phyloP scores from a whole-genome alignment of 2,797 vertebrate genomes.

The Botia almorhae region DNA sequence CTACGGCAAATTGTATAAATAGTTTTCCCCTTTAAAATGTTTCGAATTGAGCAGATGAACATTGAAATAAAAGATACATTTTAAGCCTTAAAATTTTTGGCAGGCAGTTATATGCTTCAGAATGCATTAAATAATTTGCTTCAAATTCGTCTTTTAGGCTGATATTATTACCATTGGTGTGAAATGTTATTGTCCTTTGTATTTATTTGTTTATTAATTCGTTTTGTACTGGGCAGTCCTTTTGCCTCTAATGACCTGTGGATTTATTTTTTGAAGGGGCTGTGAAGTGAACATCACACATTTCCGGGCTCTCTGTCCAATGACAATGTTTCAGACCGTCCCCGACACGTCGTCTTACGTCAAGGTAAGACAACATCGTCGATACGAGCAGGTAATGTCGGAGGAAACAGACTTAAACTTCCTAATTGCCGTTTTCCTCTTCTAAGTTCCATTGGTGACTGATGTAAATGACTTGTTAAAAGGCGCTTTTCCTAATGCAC shows the following conservation, averaged over 20 bases:
- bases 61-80: background rate
- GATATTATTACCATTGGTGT: no score
- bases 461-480: constrained; percentile 29
- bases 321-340: constrained; percentile 96
- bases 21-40: background rate
- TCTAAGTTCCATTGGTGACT: constrained; percentile 20
- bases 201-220: background rate
- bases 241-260: constrained; percentile 9
- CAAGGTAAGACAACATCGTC: constrained; percentile 92
- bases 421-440: constrained; percentile 18
- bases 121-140: no score
- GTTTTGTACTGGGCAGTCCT: background rate
- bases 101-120: no score
- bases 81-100: no score
- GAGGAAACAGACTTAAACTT: constrained; percentile 41
- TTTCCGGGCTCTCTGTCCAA: constrained; percentile 64
- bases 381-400: constrained; percentile 84
- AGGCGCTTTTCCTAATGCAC: constrained; percentile 1
- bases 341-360: constrained; percentile 97
- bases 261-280: constrained; percentile 59
- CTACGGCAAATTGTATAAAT: background rate
- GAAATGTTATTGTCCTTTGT: background rate
- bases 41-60: background rate
- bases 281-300: constrained; percentile 44
- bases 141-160: no score